phyloP scores from a whole-genome alignment of 2,113 vertebrate genomes.

The Epinephelus fuscoguttatus region DNA sequence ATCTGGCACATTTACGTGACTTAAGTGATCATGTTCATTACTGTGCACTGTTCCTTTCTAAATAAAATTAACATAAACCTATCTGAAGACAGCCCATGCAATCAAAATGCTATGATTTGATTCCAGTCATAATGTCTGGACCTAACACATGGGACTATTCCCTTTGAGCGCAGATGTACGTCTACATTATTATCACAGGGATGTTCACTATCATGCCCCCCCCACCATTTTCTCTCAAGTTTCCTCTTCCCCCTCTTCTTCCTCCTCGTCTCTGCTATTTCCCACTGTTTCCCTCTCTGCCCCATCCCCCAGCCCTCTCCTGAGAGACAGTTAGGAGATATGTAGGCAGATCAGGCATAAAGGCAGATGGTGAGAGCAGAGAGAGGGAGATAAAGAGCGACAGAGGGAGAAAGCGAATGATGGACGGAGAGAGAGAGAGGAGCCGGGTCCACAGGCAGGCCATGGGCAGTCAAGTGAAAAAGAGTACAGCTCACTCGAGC shows the following conservation, averaged over 20 bases:
- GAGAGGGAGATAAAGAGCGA: constrained; percentile 49
- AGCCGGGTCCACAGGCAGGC: constrained; percentile 72
- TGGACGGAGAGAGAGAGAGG: constrained; percentile 36
- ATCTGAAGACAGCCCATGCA: not conserved
- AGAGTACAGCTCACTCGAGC: constrained; percentile 61
- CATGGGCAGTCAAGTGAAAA: constrained; percentile 75
- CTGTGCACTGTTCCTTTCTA: no score
- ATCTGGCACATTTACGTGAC: no score
- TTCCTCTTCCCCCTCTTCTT: not conserved
- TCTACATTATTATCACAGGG: not conserved
- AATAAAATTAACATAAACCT: no score
- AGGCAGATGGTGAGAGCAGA: constrained; percentile 75
- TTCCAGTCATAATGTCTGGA: not conserved
- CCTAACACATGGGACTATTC: not conserved
- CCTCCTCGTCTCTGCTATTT: constrained; percentile 25
- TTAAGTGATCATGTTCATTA: no score
- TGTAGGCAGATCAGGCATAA: constrained; percentile 72
- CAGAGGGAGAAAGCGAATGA: constrained; percentile 56
- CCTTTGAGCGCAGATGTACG: not conserved
- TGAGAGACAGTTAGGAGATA: constrained; percentile 68
- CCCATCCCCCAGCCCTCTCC: constrained; percentile 50
- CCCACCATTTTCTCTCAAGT: not conserved
- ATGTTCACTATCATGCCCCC: not conserved
- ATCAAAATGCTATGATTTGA: not conserved
- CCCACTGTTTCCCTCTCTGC: constrained; percentile 33